phyloP scores from a whole-genome alignment of 2,113 vertebrate species.

The Maccullochella peelii region DNA sequence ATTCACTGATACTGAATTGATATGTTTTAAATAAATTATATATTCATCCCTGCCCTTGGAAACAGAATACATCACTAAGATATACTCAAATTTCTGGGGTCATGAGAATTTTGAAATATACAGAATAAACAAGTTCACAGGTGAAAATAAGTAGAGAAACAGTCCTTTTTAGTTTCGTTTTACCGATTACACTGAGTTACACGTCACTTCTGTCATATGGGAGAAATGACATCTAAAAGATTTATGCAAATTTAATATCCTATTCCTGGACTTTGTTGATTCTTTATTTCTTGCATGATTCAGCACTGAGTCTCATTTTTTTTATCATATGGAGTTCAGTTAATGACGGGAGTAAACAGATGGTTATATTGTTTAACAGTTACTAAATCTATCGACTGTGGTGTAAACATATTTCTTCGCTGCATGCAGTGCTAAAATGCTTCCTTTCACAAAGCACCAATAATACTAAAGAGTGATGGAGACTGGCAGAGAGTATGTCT shows the following conservation, averaged over 20 bases:
- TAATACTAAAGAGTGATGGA: conserved; percentile 40
- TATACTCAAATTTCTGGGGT: neutral
- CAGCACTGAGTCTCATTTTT: neutral
- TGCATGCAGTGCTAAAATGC: conserved; percentile 65
- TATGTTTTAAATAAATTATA: neutral
- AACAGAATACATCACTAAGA: neutral
- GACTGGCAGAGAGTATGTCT: conserved; percentile 36
- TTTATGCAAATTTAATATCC: conserved; percentile 19
- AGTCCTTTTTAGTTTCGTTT: neutral
- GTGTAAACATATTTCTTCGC: conserved; percentile 52
- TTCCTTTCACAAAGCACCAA: conserved; percentile 55
- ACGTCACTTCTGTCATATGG: neutral
- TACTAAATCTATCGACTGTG: conserved; percentile 45
- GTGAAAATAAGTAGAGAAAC: neutral
- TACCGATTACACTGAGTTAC: conserved; percentile 1
- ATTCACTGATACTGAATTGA: neutral
- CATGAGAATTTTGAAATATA: neutral
- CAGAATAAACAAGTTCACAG: neutral
- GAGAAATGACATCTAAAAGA: conserved; percentile 14
- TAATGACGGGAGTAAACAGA: conserved; percentile 33
- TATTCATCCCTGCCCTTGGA: neutral
- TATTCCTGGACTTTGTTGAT: conserved; percentile 7
- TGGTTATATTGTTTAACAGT: conserved; percentile 47
- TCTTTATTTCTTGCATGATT: conserved; percentile 23
- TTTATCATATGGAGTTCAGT: conserved; percentile 23